Evolutionary conservation across 2,888 invertebrate species (phyloP).

Genomic region (Ptychoptera contaminata): DNA sequence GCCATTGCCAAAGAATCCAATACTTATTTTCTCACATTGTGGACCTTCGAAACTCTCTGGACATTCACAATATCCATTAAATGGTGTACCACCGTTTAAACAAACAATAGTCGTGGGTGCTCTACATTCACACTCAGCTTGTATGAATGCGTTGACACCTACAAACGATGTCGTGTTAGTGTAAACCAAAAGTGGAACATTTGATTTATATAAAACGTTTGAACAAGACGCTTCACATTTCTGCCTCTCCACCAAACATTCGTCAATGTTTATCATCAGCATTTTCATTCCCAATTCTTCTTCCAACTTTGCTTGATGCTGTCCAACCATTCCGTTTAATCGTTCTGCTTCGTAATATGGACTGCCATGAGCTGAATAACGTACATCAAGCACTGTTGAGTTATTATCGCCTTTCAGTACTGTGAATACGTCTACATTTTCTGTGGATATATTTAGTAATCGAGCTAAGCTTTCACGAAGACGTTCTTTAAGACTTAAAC

Average conservation of each 20-base stretch:
- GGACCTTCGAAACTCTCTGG: conserved; percentile 67
- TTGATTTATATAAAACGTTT: conserved; percentile 57
- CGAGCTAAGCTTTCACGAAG: conserved; percentile 42
- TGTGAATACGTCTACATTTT: conserved; percentile 88
- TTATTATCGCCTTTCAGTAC: conserved; percentile 52
- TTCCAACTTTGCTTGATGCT: conserved; percentile 55
- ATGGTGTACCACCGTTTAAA: conserved; percentile 57
- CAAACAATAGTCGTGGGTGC: conserved; percentile 35
- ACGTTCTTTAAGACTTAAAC: conserved; percentile 25
- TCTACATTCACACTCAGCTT: conserved; percentile 58
- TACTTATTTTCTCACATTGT: conserved; percentile 74
- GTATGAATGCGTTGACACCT: conserved; percentile 73
- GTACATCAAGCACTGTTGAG: conserved; percentile 54
- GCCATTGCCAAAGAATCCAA: conserved; percentile 80
- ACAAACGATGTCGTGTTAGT: conserved; percentile 91
- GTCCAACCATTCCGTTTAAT: conserved; percentile 69
- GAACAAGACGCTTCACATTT: conserved; percentile 64
- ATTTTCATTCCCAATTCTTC: conserved; percentile 55
- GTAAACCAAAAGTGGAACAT: conserved; percentile 65
- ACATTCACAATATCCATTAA: conserved; percentile 62
- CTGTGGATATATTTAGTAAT: conserved; percentile 58
- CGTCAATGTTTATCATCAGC: conserved; percentile 81
- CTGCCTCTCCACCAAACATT: conserved; percentile 63
- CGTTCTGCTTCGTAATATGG: conserved; percentile 83
- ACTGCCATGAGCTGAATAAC: conserved; percentile 87